Evolutionary conservation across 2,797 vertebrate genomes (phyloP).

Genomic region (Diplodus puntazzo): DNA sequence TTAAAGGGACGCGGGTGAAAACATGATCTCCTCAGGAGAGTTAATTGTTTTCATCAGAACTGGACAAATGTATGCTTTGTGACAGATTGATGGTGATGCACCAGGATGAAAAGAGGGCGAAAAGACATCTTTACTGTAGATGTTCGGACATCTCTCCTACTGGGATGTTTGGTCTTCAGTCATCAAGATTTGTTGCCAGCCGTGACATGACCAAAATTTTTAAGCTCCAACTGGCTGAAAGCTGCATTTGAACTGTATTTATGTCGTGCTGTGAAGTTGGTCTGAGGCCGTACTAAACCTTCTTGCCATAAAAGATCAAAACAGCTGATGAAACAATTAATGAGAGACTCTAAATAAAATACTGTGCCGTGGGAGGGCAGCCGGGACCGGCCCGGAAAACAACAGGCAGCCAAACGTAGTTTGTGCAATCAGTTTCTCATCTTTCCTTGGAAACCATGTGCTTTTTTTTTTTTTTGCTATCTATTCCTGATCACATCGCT

Average conservation of each 20-base stretch:
- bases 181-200: not conserved
- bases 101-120: too few species aligned
- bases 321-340: not conserved
- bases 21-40: too few species aligned
- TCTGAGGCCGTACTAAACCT: not conserved
- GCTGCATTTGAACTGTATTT: conserved; percentile 7
- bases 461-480: not conserved
- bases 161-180: not conserved
- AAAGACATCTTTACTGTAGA: too few species aligned
- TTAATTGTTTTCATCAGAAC: too few species aligned
- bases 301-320: not conserved
- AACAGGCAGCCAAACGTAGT: not conserved
- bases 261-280: not conserved
- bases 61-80: too few species aligned
- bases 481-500: not conserved
- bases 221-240: not conserved
- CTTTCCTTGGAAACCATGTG: not conserved
- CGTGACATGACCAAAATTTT: not conserved
- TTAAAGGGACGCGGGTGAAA: too few species aligned
- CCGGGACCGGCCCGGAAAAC: not conserved
- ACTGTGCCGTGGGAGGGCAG: not conserved
- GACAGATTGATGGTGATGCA: too few species aligned
- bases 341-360: not conserved
- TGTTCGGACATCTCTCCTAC: too few species aligned
- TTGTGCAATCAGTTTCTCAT: not conserved